Evolutionary conservation across 1,140 invertebrate species (phyloP).

Genomic region (Apolygus lucorum): DNA sequence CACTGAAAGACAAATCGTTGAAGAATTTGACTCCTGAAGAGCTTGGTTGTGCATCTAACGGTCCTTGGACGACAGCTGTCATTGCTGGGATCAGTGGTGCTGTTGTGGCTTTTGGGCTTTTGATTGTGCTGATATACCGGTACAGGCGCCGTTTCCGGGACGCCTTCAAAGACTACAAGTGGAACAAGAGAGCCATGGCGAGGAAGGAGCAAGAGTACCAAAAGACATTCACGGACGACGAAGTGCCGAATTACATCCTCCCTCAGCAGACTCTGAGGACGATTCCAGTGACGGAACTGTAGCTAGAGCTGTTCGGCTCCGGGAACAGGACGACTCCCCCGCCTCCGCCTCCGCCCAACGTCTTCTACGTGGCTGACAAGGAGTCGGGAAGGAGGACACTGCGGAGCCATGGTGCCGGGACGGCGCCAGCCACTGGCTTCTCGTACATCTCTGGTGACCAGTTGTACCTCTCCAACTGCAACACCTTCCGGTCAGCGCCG

Average conservation of each 20-base stretch:
- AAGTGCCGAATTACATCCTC: slow-evolving; percentile 49
- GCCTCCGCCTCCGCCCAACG: slow-evolving; percentile 44
- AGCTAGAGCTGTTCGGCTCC: slow-evolving; percentile 65
- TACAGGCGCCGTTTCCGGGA: slow-evolving; percentile 65
- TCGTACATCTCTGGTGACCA: slow-evolving; percentile 59
- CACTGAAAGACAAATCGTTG: slow-evolving; percentile 58
- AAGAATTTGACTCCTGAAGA: slow-evolving; percentile 60
- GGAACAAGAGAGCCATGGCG: slow-evolving; percentile 64
- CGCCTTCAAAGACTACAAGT: slow-evolving; percentile 70
- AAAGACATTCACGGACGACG: slow-evolving; percentile 76
- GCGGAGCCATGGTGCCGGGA: slow-evolving; percentile 33
- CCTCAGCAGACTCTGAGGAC: slow-evolving; percentile 45
- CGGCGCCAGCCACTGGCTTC: slow-evolving; percentile 42
- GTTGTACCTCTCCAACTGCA: slow-evolving; percentile 27
- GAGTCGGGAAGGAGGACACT: slow-evolving; percentile 39
- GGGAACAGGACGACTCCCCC: slow-evolving; percentile 46
- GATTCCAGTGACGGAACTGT: slow-evolving; percentile 84
- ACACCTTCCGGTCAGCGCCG: slow-evolving; percentile 23
- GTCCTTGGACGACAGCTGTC: slow-evolving; percentile 65
- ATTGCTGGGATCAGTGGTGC: slow-evolving; percentile 61
- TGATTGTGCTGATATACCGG: slow-evolving; percentile 63
- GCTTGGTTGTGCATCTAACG: slow-evolving; percentile 66
- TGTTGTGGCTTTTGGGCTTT: slow-evolving; percentile 53
- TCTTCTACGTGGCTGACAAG: slow-evolving; percentile 49
- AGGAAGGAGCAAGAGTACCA: slow-evolving; percentile 79